Conservation (phyloP, 2,113 vertebrate species). For the Oryzias melastigma region DNA sequence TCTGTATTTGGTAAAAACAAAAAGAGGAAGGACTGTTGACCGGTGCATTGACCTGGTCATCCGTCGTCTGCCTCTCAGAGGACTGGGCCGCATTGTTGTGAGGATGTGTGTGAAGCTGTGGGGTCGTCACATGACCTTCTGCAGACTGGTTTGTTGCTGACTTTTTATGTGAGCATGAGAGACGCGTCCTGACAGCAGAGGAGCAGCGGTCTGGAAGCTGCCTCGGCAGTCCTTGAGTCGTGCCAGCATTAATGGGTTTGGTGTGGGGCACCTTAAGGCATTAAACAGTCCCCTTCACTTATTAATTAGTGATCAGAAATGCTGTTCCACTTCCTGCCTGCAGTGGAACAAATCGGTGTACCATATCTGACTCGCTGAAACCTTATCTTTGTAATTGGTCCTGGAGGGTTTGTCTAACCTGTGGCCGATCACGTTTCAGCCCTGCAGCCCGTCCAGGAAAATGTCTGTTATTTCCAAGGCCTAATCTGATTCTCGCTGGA, state of each 20-base stretch:
- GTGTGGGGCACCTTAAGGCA: conserved; percentile 2
- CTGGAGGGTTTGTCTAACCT: conserved; percentile 57
- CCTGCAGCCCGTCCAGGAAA: conserved; percentile 35
- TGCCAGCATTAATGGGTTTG: conserved; percentile 13
- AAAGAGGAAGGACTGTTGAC: too few relatives aligned
- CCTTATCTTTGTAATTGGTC: conserved; percentile 64
- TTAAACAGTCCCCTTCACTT: conserved; percentile 20
- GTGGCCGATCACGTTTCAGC: conserved; percentile 59
- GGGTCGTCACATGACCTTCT: too few relatives aligned
- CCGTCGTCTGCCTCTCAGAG: too few relatives aligned
- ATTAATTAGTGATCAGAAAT: conserved; percentile 34
- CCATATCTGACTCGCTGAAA: conserved; percentile 48
- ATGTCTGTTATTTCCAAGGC: conserved; percentile 40
- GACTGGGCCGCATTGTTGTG: too few relatives aligned
- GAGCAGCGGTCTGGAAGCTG: not conserved
- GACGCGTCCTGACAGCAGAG: too few relatives aligned
- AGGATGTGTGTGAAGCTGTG: too few relatives aligned
- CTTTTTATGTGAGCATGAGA: too few relatives aligned
- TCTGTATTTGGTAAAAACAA: too few relatives aligned
- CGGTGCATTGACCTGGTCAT: too few relatives aligned
- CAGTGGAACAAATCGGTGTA: conserved; percentile 39
- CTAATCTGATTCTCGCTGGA: conserved; percentile 61
- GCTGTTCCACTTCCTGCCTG: conserved; percentile 59
- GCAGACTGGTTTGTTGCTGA: too few relatives aligned
- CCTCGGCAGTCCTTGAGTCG: conserved; percentile 16